Evolutionary conservation across 2,797 vertebrate species (phyloP).

Genomic region (Neoniphon sammara): DNA sequence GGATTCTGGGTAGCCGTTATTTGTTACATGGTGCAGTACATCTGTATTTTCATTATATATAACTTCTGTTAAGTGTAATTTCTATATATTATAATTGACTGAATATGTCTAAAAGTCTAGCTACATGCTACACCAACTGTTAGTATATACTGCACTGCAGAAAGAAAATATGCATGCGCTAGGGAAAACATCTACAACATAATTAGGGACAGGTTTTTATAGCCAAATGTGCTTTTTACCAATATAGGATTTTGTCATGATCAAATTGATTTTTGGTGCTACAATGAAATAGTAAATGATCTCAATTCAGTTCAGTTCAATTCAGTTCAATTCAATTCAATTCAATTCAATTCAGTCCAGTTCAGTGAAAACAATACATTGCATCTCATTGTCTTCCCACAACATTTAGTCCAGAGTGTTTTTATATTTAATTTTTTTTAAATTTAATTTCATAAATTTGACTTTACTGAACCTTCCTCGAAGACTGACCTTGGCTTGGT

Average conservation of each 20-base stretch:
- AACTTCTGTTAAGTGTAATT: not conserved
- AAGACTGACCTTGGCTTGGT: slow-evolving; percentile 69
- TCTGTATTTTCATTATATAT: not conserved
- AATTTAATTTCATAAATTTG: not conserved
- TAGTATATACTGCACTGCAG: not conserved
- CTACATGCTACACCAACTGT: not conserved
- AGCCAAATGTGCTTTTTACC: not conserved
- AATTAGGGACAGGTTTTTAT: not conserved
- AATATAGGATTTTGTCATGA: not conserved
- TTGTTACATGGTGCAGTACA: too few relatives aligned
- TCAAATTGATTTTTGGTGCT: not conserved
- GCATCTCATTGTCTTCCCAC: not conserved
- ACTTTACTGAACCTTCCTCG: slow-evolving; percentile 31
- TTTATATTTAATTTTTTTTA: too few relatives aligned
- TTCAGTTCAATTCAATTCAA: too few relatives aligned
- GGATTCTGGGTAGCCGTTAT: too few relatives aligned
- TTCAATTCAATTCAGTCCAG: too few relatives aligned
- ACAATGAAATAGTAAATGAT: too few relatives aligned
- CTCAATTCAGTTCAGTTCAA: not conserved
- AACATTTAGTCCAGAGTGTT: not conserved
- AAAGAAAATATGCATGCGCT: not conserved
- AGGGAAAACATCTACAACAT: not conserved
- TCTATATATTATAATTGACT: not conserved
- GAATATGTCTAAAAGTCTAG: not conserved
- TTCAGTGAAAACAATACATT: not conserved